Evolutionary conservation across 1,140 invertebrate species (phyloP), one percentile per base, ranked within the genome.

Genomic region (Amphibalanus amphitrite): DNA sequence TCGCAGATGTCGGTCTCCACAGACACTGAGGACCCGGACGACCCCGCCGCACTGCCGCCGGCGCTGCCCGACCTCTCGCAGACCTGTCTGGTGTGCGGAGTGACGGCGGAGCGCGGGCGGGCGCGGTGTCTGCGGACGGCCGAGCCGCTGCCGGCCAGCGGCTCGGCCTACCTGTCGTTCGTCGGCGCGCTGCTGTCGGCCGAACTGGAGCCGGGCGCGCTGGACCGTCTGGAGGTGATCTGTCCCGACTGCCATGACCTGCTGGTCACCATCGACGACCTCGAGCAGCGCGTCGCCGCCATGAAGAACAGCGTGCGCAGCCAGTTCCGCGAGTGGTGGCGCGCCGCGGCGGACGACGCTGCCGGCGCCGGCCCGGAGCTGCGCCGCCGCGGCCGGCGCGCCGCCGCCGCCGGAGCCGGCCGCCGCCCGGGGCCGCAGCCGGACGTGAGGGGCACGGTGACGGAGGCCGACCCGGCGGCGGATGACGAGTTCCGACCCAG

Each of bases 221-320:
- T 59, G 47, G 47, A 13, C 13, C 47, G 20, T 3, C 47, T 59
- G 13, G 13, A 59, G 47, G 13, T 59, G 13, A 20, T 59, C 47
- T 59, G 47, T 23, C 47, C 23, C 17, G 20, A 59, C 47, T 59
- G 47, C 47, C 47, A 59, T 20, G 47, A 59, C 47, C 20, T 59
- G 47, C 47, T 59, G 47, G 47, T 59, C 47, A 59, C 47, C 47
- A 59, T 59, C 23, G 47, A 59, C 47, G 47, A 59, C 29, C 15
- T 70, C 29, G 28, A 67, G 47, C 29, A 64, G 67, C 71, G 69
- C 26, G 78, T 79, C 33, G 72, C 74, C 28, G 74, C 80, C 40
- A 85, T 84, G 84, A 82, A 84, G 74, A 76, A 82, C 28, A 74
- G 84, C 25, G 76, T 85, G 23, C 78, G 85, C 15, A 85, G 85